These are phyloP conservation scores for Zaprionus bogoriensis DNA, from an alignment of 2,888 invertebrate species.

Conservation along the genomic window DNA sequence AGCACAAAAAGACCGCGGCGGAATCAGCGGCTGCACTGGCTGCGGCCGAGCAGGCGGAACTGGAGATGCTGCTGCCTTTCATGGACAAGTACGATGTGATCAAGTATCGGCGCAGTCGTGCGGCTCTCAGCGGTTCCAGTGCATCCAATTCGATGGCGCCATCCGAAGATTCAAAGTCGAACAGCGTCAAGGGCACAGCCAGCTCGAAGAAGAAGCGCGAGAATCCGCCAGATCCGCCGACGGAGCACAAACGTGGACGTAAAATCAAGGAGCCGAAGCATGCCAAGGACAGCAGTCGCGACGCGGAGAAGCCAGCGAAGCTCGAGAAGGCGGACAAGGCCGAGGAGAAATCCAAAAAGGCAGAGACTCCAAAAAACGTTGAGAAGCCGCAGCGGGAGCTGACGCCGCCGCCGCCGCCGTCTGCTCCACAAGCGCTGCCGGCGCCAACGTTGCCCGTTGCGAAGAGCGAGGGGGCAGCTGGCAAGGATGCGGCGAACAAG, in stretches of 20 bases:
- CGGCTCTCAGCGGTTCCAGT: slow-evolving; percentile 82
- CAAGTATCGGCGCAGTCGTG: slow-evolving; percentile 85
- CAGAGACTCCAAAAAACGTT: slow-evolving; percentile 30
- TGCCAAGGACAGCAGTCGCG: slow-evolving; percentile 46
- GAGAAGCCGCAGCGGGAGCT: slow-evolving; percentile 37
- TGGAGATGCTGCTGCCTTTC: slow-evolving; percentile 81
- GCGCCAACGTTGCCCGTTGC: neutral
- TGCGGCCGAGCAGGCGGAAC: slow-evolving; percentile 75
- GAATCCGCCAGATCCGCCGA: slow-evolving; percentile 29
- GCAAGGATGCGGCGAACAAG: slow-evolving; percentile 22
- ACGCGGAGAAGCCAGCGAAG: slow-evolving; percentile 10
- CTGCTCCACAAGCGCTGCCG: neutral
- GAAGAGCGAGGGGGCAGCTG: slow-evolving; percentile 8
- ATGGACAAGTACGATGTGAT: slow-evolving; percentile 86
- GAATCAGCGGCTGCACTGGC: slow-evolving; percentile 69
- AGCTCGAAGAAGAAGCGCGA: slow-evolving; percentile 52
- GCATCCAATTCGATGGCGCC: slow-evolving; percentile 72
- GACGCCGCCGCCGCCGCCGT: slow-evolving; percentile 12
- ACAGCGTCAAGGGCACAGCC: slow-evolving; percentile 40
- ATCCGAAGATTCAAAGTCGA: slow-evolving; percentile 55
- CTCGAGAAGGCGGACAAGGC: slow-evolving; percentile 26
- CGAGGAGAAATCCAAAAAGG: slow-evolving; percentile 33
- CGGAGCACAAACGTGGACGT: slow-evolving; percentile 52
- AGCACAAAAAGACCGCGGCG: slow-evolving; percentile 55
- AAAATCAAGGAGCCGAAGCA: slow-evolving; percentile 64